Evolutionary conservation across 2,113 vertebrate species (phyloP).

Genomic region (Pelodiscus sinensis): DNA sequence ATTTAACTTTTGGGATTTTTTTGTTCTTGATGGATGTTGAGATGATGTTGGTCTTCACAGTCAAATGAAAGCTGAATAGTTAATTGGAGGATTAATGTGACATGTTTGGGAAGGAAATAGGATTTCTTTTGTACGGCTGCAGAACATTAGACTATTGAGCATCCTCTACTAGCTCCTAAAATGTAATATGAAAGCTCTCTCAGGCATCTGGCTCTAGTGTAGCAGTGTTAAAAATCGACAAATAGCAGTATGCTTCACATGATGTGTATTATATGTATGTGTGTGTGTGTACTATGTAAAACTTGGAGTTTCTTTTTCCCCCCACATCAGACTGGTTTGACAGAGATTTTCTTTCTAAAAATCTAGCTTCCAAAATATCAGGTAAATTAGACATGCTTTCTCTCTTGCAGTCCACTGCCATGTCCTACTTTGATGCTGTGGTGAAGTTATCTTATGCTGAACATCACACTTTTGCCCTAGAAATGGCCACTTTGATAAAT

Average conservation of each 20-base stretch:
- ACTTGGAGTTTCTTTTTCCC: background rate
- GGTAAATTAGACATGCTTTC: background rate
- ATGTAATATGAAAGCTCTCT: background rate
- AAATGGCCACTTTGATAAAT: background rate
- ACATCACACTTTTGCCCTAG: background rate
- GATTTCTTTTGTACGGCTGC: background rate
- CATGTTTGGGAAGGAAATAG: background rate
- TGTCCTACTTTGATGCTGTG: background rate
- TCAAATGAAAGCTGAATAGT: background rate
- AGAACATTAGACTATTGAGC: background rate
- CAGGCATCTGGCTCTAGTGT: background rate
- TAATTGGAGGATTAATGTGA: background rate
- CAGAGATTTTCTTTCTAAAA: background rate
- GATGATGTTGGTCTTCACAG: background rate
- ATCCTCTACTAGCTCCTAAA: background rate
- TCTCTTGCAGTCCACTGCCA: background rate
- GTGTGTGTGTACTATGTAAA: too few species aligned
- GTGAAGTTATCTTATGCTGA: accelerated
- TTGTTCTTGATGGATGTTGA: background rate
- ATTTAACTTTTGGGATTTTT: background rate
- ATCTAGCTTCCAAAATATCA: background rate
- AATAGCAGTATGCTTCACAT: too few species aligned
- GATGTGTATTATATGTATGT: too few species aligned
- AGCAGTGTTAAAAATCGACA: background rate
- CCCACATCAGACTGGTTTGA: background rate